These are phyloP conservation scores for Leptogaster cylindrica DNA, from an alignment of 2,888 invertebrate species.

Conservation along the genomic window DNA sequence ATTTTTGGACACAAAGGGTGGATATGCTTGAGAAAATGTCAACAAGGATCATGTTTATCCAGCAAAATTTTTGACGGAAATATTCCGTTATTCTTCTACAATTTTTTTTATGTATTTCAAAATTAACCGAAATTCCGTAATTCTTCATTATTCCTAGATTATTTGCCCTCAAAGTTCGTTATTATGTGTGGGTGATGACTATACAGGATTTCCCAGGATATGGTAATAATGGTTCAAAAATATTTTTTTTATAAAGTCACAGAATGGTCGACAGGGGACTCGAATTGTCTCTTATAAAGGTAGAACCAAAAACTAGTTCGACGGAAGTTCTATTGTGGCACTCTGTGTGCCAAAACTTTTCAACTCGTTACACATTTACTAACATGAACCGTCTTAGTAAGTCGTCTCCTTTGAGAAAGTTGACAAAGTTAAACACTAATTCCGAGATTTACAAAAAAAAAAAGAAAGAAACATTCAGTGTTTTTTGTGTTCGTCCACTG, in stretches of 20 bases:
- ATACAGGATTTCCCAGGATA: neutral
- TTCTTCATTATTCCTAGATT: conserved; percentile 3
- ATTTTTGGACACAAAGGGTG: conserved; percentile 25
- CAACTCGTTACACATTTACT: conserved; percentile 17
- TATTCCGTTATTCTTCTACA: no score
- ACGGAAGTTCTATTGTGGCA: neutral
- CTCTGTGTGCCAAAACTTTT: neutral
- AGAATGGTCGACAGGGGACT: conserved; percentile 27
- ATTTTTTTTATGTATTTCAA: neutral
- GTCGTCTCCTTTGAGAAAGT: conserved; percentile 31
- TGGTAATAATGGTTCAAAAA: conserved; percentile 23
- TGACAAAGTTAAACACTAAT: conserved; percentile 45
- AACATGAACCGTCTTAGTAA: conserved; percentile 30
- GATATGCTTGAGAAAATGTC: conserved; percentile 12
- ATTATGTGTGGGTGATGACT: neutral
- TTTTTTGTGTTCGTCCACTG: conserved; percentile 29
- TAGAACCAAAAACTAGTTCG: neutral
- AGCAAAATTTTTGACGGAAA: conserved; percentile 13
- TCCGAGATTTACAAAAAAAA: conserved; percentile 41
- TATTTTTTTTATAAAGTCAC: conserved; percentile 29
- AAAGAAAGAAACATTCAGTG: no score
- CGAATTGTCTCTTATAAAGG: conserved; percentile 10
- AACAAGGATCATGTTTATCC: conserved; percentile 15
- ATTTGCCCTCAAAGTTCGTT: conserved; percentile 10
- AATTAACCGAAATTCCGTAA: conserved; percentile 3